These are phyloP conservation scores for Gallinago jamesoni DNA, from an alignment of 2,113 vertebrate genomes.

Conservation along the genomic window DNA sequence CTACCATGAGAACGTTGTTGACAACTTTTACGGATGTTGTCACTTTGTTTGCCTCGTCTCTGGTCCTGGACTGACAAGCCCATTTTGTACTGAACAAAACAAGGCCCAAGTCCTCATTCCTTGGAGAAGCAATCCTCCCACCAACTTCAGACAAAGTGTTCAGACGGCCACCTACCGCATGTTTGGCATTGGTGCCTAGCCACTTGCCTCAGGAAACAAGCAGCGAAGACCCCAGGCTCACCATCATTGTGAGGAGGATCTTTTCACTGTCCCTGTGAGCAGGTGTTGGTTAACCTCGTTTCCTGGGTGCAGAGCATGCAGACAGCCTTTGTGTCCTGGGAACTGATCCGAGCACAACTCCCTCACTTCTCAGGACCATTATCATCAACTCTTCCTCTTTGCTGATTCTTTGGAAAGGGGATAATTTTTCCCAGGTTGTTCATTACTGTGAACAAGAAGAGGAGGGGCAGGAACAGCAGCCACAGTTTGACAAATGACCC, in stretches of 20 bases:
- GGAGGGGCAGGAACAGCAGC: constrained; percentile 37
- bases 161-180: neutral
- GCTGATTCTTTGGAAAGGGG: constrained; percentile 31
- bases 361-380: constrained; percentile 41
- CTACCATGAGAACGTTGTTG: neutral
- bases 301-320: constrained; percentile 40
- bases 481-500: constrained; percentile 55
- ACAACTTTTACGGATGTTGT: neutral
- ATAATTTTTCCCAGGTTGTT: constrained; percentile 51
- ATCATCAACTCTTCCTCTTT: constrained; percentile 53
- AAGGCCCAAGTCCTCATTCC: neutral
- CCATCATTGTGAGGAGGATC: neutral
- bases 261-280: neutral
- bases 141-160: neutral
- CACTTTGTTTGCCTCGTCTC: neutral
- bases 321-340: constrained; percentile 56
- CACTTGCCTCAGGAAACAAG: neutral
- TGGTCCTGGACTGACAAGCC: neutral
- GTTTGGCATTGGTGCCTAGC: neutral
- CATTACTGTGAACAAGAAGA: constrained; percentile 23
- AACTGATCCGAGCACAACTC: constrained; percentile 62
- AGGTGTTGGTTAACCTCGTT: constrained; percentile 44
- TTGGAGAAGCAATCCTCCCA: neutral
- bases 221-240: neutral
- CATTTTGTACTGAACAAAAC: neutral